These are phyloP conservation scores for Serranus cabrilla DNA, from an alignment of 2,797 vertebrate species.

Conservation along the genomic window DNA sequence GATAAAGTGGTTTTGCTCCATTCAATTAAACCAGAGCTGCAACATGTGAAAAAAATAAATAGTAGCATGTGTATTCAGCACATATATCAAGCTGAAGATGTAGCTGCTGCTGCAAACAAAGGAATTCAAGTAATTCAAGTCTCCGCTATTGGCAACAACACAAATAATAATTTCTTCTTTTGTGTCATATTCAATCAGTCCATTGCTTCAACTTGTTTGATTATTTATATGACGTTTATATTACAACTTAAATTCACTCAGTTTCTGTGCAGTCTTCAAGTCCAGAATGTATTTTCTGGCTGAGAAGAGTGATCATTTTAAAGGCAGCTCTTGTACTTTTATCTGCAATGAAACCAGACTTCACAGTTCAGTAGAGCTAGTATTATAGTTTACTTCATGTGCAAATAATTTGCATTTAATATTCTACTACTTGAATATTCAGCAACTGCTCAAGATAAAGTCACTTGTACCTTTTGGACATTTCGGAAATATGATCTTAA, in stretches of 20 bases:
- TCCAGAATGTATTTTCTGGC: neutral
- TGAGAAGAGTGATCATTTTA: neutral
- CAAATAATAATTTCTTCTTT: neutral
- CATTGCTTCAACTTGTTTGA: neutral
- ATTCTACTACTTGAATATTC: neutral
- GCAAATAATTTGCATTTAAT: neutral
- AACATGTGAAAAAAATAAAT: neutral
- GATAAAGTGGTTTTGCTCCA: conserved; percentile 7
- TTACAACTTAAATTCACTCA: neutral
- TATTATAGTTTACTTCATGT: neutral
- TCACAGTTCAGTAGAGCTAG: neutral
- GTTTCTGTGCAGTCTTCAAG: neutral
- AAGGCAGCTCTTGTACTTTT: neutral
- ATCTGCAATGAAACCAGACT: neutral
- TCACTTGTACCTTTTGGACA: too few relatives aligned
- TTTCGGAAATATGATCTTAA: too few relatives aligned
- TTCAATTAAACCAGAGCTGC: neutral
- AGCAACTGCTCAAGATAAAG: too few relatives aligned
- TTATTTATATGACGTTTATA: neutral
- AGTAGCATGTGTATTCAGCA: neutral
- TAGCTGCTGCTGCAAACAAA: too few relatives aligned
- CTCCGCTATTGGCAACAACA: neutral
- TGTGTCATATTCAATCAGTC: neutral
- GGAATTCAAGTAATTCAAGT: neutral
- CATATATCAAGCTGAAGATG: too few relatives aligned